Evolutionary conservation across 2,888 invertebrate species (phyloP), one percentile per base, ranked within the genome.

Genomic region (Drosophila maculinotata): DNA sequence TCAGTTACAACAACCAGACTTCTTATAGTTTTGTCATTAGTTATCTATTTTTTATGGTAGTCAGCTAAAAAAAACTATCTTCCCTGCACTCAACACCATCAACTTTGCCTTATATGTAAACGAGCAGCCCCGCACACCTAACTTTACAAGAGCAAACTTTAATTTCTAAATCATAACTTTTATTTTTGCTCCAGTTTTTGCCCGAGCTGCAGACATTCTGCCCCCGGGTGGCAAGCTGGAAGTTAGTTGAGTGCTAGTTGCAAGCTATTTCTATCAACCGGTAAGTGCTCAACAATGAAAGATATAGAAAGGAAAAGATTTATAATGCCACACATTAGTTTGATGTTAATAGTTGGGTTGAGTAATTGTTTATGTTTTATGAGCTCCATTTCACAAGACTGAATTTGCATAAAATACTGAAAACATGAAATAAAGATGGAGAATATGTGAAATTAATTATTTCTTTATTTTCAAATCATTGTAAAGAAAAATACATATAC

Each of bases 101-200:
- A 20, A 6, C 69, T 63, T 64, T 69, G 30, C 26, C 63, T 45
- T 45, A 44, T n/a, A 12, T 39, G 54, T 35, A 58, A 15, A 35
- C 12, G 48, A 31, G 9, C 45, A 41, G 15, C 6, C 33, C 12
- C 59, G 12, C 25, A 42, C 45, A 23, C 23, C 28, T 23, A 66
- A 58, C 45, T 67, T 58, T 39, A 48, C 44, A 60, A 48, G 56
- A 60, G 30, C 69, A 85, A 80, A 85, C 82, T 82, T 82, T 79
- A 79, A 85, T 80, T 79, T 80, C 73, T 63, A 63, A 79, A 82
- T 85, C 85, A 85, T 82, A 85, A 80, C 85, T 82, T 80, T 79
- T 75, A 63, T 68, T 56, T 71, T 66, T 69, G 79, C 64, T 52
- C 64, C 20, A 77, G 41, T 73, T 83, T 79, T 45, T 39, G 41